Evolutionary conservation across 1,140 invertebrate species (phyloP).

Genomic region (Wiebesia pumilae): DNA sequence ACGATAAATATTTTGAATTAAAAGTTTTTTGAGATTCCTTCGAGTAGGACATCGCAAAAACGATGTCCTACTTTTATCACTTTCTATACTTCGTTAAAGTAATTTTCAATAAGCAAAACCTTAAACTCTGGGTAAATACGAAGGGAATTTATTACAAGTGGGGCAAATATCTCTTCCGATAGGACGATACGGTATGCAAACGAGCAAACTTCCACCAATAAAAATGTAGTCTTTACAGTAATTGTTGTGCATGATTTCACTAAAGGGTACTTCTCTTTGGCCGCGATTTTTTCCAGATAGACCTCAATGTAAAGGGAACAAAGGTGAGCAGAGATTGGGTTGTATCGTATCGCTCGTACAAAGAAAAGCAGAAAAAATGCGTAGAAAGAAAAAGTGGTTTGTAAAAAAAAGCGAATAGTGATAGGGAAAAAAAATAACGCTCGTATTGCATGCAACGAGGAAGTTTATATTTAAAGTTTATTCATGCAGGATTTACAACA

Average conservation of each 20-base stretch:
- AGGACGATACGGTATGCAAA: background rate
- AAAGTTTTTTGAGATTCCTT: background rate
- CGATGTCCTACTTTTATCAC: no score
- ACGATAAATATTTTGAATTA: background rate
- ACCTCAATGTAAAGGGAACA: conserved; percentile 9
- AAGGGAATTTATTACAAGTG: no score
- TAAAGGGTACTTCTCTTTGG: background rate
- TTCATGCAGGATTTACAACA: background rate
- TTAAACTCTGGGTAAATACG: no score
- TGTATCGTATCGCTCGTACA: background rate
- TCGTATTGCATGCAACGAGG: conserved; percentile 16
- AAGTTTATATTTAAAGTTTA: conserved; percentile 14
- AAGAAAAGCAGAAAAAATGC: conserved; percentile 12
- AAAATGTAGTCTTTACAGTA: background rate
- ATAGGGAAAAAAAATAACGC: conserved; percentile 8
- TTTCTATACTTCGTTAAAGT: no score
- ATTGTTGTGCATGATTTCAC: background rate
- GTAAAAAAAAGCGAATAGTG: conserved; percentile 21
- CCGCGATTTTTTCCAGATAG: conserved; percentile 9
- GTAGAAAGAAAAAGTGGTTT: conserved; percentile 42
- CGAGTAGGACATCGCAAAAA: no score
- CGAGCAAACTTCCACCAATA: background rate
- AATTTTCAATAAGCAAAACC: no score
- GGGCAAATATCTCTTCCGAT: background rate
- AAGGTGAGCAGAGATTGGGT: background rate